phyloP scores from a whole-genome alignment of 2,113 vertebrate species.

The Apteryx owenii region DNA sequence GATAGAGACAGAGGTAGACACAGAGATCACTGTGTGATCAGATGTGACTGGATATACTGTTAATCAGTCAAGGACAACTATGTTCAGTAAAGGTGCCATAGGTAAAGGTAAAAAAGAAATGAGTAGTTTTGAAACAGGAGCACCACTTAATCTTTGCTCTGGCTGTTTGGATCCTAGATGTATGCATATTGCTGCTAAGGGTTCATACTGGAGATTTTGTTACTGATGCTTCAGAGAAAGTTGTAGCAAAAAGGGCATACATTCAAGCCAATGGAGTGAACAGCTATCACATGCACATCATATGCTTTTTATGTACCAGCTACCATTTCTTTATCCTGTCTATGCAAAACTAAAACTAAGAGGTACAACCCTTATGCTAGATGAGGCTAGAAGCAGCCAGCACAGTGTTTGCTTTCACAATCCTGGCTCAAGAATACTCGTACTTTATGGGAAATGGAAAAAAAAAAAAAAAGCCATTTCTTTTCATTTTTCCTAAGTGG shows the following conservation, averaged over 20 bases:
- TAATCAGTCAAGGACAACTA: not conserved
- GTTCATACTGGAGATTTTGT: not conserved
- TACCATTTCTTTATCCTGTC: not conserved
- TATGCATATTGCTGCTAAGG: not conserved
- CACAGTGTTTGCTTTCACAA: not conserved
- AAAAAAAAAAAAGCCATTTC: not conserved
- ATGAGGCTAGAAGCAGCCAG: not conserved
- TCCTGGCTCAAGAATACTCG: not conserved
- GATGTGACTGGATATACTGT: not conserved
- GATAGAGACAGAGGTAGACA: not conserved
- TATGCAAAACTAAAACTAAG: not conserved
- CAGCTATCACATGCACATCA: not conserved
- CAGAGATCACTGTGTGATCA: not conserved
- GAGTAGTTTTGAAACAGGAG: not conserved
- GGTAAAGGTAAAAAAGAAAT: not conserved
- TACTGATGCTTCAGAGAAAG: not conserved
- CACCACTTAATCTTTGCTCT: not conserved
- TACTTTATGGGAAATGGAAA: not conserved
- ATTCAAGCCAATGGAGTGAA: not conserved
- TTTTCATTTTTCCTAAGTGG: not conserved
- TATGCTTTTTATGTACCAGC: not conserved
- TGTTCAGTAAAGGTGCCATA: not conserved
- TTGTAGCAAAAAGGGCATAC: not conserved
- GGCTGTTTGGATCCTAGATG: not conserved
- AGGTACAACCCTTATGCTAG: not conserved